Evolutionary conservation across 2,113 vertebrate species (phyloP).

Genomic region (Parus major): DNA sequence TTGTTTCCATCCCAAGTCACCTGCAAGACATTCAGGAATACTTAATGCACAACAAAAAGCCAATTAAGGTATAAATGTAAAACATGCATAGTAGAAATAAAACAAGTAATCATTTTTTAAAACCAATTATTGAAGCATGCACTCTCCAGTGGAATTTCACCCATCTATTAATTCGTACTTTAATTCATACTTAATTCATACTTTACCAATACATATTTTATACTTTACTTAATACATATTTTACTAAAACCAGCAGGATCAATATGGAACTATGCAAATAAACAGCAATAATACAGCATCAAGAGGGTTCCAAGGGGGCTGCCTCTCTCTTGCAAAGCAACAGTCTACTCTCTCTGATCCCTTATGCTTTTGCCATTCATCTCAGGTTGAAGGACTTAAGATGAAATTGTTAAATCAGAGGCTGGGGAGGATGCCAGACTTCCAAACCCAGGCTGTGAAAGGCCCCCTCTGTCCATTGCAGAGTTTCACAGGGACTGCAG

Average conservation of each 20-base stretch:
- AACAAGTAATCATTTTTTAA: background rate
- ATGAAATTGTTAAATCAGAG: conserved; percentile 28
- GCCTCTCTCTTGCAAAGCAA: background rate
- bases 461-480: conserved; percentile 11
- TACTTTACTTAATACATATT: background rate
- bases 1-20: background rate
- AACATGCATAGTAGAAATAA: background rate
- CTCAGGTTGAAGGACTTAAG: background rate
- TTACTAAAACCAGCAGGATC: background rate
- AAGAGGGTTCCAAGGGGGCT: background rate
- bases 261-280: background rate
- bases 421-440: conserved; percentile 29
- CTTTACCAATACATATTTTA: too few relatives aligned
- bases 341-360: background rate
- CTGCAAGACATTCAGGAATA: background rate
- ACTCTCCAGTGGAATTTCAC: background rate
- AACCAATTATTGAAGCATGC: background rate
- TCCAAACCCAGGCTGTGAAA: conserved; percentile 11
- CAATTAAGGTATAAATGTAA: background rate
- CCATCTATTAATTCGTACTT: background rate
- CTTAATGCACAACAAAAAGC: background rate
- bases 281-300: background rate
- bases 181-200: background rate
- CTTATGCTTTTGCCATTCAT: conserved; percentile 16
- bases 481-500: background rate